These are phyloP conservation scores for Stomorhina lunata DNA, from an alignment of 2,888 invertebrate genomes.

Conservation along the genomic window DNA sequence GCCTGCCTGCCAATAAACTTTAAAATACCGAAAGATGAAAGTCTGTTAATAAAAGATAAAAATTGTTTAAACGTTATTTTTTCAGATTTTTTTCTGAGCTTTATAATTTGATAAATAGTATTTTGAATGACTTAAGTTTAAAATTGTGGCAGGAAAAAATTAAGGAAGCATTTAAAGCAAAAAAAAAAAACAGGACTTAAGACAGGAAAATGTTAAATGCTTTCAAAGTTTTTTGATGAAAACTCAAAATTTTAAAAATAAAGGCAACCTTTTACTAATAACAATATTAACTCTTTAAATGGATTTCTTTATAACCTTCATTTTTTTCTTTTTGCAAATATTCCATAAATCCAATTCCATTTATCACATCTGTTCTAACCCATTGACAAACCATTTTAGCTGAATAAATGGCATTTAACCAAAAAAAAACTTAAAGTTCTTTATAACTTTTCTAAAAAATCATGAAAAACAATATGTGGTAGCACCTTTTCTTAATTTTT, in stretches of 20 bases:
- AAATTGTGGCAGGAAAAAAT: background rate
- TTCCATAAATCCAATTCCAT: constrained; percentile 3
- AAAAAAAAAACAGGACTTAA: background rate
- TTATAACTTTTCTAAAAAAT: background rate
- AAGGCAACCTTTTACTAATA: background rate
- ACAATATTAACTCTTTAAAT: background rate
- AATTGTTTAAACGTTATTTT: background rate
- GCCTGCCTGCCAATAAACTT: constrained; percentile 40
- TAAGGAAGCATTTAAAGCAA: no score
- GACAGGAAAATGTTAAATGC: background rate
- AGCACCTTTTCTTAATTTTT: constrained; percentile 50
- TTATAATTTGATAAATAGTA: constrained; percentile 23
- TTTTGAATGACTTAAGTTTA: background rate
- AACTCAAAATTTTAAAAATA: background rate
- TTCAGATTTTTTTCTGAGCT: background rate
- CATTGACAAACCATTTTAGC: constrained; percentile 23
- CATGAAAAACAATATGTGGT: constrained; percentile 45
- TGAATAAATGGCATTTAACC: constrained; percentile 3
- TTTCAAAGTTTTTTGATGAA: background rate
- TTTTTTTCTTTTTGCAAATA: background rate
- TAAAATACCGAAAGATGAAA: constrained; percentile 56
- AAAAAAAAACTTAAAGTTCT: background rate
- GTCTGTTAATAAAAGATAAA: constrained; percentile 42
- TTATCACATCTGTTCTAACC: constrained; percentile 12
- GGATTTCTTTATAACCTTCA: background rate